Base-by-base conservation (phyloP, 2,888 invertebrate genomes). In the Cephonodes hylas region DNA sequence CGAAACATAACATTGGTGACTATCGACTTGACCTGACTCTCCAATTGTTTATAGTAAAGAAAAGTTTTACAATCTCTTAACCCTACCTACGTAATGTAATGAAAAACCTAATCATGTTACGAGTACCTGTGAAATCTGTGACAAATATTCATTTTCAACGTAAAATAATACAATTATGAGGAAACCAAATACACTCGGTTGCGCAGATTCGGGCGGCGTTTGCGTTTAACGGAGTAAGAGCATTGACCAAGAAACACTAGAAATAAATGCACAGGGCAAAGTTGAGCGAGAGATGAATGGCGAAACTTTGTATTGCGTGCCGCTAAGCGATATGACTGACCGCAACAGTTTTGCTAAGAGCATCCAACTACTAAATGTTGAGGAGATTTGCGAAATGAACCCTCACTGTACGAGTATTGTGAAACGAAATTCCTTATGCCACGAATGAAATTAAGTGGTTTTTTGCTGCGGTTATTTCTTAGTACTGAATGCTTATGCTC, bases 261-360 rank as follows among this genome's bases (percentile, higher is more conserved):
- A 53, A 31, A 53, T 31, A 53, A 31, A 31, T 53, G 18, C 31
- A 31, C 53, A 31, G 31, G 31, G 27, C 53, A 18, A 18, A 53
- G 53, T 53, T 20, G 27, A 53, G 53, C 31, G 15, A 2, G 18
- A 53, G 53, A 53, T 53, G 53, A 53, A 53, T 53, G 31, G 31
- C 10, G 53, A 31, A 53, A 53, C 31, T 53, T 53, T 31, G 53
- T 53, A 53, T 53, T 53, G 53, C 53, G 53, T 53, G 53, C 31
- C 53, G 31, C 31, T 31, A 31, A 53, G 53, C 53, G 53, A 31
- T 53, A 53, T 31, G 53, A 31, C 53, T 31, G 31, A 53, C 53
- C 53, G 27, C 53, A 31, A 53, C 31, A 31, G 53, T 31, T 53
- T 53, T 53, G 53, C 27, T 53, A 31, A 31, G 53, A 53, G 18